These are phyloP conservation scores for Gracilinanus agilis DNA, from an alignment of 2,113 vertebrate genomes.

Conservation along the genomic window DNA sequence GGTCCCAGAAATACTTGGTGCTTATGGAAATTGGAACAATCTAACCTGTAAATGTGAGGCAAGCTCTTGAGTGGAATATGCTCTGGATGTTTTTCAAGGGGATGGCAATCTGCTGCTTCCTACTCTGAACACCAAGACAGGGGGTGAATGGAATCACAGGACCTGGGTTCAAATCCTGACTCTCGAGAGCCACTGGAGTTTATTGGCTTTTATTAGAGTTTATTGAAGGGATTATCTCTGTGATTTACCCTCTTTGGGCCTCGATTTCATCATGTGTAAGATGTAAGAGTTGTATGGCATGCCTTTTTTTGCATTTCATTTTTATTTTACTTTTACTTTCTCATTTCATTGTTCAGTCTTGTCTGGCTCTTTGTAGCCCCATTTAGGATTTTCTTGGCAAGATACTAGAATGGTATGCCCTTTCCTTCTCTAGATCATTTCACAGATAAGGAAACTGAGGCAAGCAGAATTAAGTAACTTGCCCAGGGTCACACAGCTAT, in stretches of 20 bases:
- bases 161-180: neutral
- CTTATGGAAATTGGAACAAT: conserved; percentile 55
- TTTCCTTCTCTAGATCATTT: neutral
- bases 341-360: neutral
- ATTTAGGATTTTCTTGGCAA: neutral
- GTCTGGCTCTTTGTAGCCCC: neutral
- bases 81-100: neutral
- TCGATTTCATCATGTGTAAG: neutral
- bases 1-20: conserved; percentile 57
- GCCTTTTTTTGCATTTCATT: neutral
- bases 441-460: neutral
- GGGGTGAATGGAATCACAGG: neutral
- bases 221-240: neutral
- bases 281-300: neutral
- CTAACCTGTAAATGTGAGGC: conserved; percentile 11
- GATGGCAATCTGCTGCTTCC: neutral
- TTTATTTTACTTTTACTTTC: neutral
- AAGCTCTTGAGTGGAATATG: neutral
- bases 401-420: neutral
- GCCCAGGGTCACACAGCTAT: neutral
- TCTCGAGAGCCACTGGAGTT: neutral
- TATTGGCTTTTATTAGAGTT: neutral
- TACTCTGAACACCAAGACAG: neutral
- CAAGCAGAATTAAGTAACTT: too few species aligned
- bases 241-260: neutral